phyloP scores from a whole-genome alignment of 2,888 invertebrate genomes.

The Caenorhabditis parvicauda region DNA sequence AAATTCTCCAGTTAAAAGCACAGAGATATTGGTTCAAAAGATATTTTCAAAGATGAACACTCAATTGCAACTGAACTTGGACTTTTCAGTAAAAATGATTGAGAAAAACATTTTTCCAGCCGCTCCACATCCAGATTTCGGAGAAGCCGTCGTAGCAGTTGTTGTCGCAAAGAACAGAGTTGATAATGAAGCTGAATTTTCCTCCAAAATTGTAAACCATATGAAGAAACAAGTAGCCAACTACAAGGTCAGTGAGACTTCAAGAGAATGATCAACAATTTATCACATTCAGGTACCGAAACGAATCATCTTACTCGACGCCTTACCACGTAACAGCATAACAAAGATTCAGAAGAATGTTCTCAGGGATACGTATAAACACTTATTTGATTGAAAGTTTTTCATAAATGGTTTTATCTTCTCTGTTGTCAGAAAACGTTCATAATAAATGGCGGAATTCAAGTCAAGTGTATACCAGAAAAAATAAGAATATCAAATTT shows the following conservation, averaged over 20 bases:
- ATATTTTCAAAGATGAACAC: too few relatives aligned
- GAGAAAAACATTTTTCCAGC: constrained; percentile 65
- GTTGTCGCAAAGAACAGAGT: constrained; percentile 55
- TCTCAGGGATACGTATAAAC: constrained; percentile 52
- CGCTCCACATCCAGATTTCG: constrained; percentile 77
- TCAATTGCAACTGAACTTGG: too few relatives aligned
- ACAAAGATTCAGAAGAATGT: constrained; percentile 75
- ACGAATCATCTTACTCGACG: constrained; percentile 64
- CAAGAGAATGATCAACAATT: background rate
- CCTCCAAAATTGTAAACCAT: constrained; percentile 19
- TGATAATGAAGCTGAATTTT: constrained; percentile 15
- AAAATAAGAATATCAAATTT: too few relatives aligned
- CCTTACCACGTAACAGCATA: constrained; percentile 80
- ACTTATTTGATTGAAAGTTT: too few relatives aligned
- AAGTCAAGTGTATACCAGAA: too few relatives aligned
- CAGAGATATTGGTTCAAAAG: too few relatives aligned
- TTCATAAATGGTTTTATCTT: too few relatives aligned
- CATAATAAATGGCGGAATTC: too few relatives aligned
- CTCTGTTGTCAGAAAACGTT: too few relatives aligned
- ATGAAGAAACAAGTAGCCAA: constrained; percentile 72
- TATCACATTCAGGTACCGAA: constrained; percentile 69
- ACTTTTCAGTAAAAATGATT: background rate
- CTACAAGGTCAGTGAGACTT: constrained; percentile 71
- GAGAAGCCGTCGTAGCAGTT: constrained; percentile 74
- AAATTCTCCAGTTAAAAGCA: too few relatives aligned